Evolutionary conservation across 2,113 vertebrate genomes (phyloP).

Genomic region (Saccopteryx bilineata): DNA sequence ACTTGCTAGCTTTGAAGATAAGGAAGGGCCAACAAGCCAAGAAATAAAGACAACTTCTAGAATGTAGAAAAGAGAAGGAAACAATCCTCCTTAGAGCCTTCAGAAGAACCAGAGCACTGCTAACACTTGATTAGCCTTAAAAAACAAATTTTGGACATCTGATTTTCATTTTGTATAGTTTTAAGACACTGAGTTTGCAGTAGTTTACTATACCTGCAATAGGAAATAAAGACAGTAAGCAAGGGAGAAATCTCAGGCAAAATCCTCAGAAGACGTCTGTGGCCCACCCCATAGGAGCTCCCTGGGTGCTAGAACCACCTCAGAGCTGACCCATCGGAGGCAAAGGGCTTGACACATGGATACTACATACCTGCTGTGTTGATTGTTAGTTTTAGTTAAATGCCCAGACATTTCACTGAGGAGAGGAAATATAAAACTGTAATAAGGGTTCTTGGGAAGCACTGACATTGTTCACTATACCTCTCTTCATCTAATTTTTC

Average conservation of each 20-base stretch:
- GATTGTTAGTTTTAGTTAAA: background rate
- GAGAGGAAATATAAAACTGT: background rate
- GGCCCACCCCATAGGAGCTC: background rate
- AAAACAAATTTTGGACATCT: background rate
- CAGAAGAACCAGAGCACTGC: background rate
- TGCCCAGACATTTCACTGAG: background rate
- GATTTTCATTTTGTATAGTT: background rate
- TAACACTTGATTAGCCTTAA: background rate
- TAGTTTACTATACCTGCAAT: background rate
- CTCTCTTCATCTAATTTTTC: background rate
- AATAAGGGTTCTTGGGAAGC: background rate
- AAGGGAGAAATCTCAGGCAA: background rate
- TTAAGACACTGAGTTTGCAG: background rate
- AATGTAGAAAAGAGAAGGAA: background rate
- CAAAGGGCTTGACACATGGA: background rate
- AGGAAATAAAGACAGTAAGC: background rate
- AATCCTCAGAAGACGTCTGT: background rate
- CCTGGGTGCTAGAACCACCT: rapidly evolving
- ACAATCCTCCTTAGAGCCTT: background rate
- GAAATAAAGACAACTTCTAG: background rate
- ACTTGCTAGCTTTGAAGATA: background rate
- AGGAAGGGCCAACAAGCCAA: background rate
- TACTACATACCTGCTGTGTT: background rate
- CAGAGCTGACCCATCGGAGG: rapidly evolving
- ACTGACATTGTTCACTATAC: background rate